phyloP scores from a whole-genome alignment of 2,888 invertebrate genomes.

The Polydesmus complanatus region DNA sequence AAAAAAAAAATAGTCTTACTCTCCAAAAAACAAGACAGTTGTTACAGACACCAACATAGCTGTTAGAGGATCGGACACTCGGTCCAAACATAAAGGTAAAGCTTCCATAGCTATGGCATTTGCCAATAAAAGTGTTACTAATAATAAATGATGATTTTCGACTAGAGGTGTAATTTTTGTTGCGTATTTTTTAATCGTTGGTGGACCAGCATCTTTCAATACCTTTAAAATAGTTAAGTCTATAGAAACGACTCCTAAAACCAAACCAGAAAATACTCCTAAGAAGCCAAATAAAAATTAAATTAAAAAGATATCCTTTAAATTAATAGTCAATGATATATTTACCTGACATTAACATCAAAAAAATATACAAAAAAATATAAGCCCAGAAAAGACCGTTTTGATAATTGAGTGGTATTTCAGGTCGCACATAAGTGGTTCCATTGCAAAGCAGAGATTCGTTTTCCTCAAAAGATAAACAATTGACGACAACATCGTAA shows the following conservation, averaged over 20 bases:
- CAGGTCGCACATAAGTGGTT: slow-evolving; percentile 3
- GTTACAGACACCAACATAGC: slow-evolving; percentile 31
- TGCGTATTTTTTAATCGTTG: slow-evolving; percentile 28
- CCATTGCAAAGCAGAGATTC: slow-evolving; percentile 5
- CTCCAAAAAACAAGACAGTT: slow-evolving; percentile 32
- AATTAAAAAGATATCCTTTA: not conserved
- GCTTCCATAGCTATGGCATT: slow-evolving; percentile 32
- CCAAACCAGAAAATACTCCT: slow-evolving; percentile 33
- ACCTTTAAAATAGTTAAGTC: slow-evolving; percentile 29
- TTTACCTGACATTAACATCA: slow-evolving; percentile 29
- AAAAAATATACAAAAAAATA: slow-evolving; percentile 26
- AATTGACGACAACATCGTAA: not conserved
- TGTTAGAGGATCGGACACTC: slow-evolving; percentile 29
- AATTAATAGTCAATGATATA: no score
- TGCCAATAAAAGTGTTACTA: slow-evolving; percentile 31
- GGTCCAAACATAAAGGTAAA: slow-evolving; percentile 32
- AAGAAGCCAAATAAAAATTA: no score
- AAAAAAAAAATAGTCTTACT: slow-evolving; percentile 24
- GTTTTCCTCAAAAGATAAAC: not conserved
- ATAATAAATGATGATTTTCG: slow-evolving; percentile 27
- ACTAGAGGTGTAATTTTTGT: slow-evolving; percentile 29
- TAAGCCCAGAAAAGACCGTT: slow-evolving; percentile 29
- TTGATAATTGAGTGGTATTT: slow-evolving; percentile 3
- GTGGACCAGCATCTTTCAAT: slow-evolving; percentile 28
- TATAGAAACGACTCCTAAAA: slow-evolving; percentile 31